Base-by-base conservation (phyloP, 2,797 vertebrate genomes). In the Fratercula arctica region DNA sequence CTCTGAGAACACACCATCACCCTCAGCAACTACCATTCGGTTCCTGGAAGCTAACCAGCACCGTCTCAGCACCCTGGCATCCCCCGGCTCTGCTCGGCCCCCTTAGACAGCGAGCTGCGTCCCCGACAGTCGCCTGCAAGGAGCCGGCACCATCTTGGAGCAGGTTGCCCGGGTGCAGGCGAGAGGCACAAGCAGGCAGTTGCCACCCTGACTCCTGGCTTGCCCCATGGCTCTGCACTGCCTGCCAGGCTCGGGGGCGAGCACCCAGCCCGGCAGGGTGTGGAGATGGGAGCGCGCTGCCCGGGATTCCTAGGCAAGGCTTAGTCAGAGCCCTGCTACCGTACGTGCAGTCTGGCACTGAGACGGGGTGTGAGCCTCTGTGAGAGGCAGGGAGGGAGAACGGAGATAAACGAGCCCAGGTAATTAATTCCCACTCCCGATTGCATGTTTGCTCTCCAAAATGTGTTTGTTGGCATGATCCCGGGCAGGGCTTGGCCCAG, bases 331-430 rank as follows among this genome's bases (percentile, higher is more conserved):
- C 74, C 21, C 73, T 67, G 69, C 57, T 85, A 39, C 78, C 2
- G 35, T 95, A 94, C 29, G 68, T 93, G 95, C 95, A 92, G 68
- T 69, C 72, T 94, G 77, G 85, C 92, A 94, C 76, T 75, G 85
- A 70, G 79, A 64, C 0, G 7, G 73, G 64, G 60, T 29, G 60
- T 50, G 77, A 95, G 78, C 83, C 35, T 93, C 43, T 3, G 5
- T 28, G 61, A 87, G 50, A 90, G 56, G 29, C 86, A 80, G 78
- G 63, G 80, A 90, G 76, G 59, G 54, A 90, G 20, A 66, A 37
- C 2, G 4, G 45, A 78, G 91, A 87, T 94, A 90, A 93, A 93
- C 1, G 13, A 83, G 35, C 57, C 50, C 5, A 1, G 37, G 24
- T 60, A 88, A 86, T 95, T 95, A 94, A 79, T 91, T 97, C 64